phyloP scores from a whole-genome alignment of 2,888 invertebrate species.

The Crossocerus cetratus region DNA sequence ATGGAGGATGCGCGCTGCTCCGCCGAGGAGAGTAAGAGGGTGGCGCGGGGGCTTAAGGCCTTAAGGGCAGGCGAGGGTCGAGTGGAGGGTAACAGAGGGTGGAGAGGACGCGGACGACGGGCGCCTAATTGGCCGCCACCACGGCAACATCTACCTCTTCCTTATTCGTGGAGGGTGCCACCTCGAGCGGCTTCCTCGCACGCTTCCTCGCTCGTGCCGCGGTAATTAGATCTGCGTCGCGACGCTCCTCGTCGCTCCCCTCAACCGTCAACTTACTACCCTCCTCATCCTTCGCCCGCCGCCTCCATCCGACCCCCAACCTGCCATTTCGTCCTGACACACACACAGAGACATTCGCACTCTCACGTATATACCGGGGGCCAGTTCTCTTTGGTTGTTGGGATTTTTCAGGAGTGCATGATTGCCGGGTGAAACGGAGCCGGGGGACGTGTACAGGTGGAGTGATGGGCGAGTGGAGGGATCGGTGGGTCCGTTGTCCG shows the following conservation, averaged over 20 bases:
- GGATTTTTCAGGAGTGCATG: too few species aligned
- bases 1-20: slow-evolving; percentile 7
- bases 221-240: slow-evolving; percentile 71
- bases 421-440: too few species aligned
- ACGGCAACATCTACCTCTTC: slow-evolving; percentile 44
- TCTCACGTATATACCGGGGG: too few species aligned
- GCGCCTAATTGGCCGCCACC: slow-evolving; percentile 69
- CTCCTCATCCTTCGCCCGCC: slow-evolving; percentile 45
- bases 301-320: slow-evolving; percentile 32
- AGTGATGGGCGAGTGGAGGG: too few species aligned
- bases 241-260: slow-evolving; percentile 61
- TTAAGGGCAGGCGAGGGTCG: neutral
- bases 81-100: slow-evolving; percentile 4
- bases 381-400: too few species aligned
- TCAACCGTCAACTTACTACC: slow-evolving; percentile 62
- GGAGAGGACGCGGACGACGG: slow-evolving; percentile 57
- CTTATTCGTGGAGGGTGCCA: slow-evolving; percentile 49
- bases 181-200: slow-evolving; percentile 49
- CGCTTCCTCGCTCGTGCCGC: slow-evolving; percentile 63
- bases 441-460: too few species aligned
- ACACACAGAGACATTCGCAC: too few species aligned
- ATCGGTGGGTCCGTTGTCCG: too few species aligned
- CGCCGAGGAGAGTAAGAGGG: neutral
- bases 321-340: neutral
- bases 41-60: neutral